Percentiles rank a stretch among this genome's conserved stretches.
These are phyloP conservation scores for Pachydiplax longipennis DNA, from an alignment of 2,888 invertebrate species.

Conservation along the genomic window DNA sequence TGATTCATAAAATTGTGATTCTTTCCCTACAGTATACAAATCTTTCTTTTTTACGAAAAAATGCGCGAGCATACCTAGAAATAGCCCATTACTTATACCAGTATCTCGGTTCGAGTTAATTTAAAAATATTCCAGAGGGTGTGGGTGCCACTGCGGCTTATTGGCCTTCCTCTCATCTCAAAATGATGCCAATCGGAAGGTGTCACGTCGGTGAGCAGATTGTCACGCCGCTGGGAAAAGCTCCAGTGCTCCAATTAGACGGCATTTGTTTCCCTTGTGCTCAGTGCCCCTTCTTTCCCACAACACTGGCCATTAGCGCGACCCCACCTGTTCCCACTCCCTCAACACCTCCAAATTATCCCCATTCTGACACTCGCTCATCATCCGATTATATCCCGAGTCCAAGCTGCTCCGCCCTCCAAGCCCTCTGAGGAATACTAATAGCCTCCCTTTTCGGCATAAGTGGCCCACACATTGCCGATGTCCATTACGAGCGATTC, in stretches of 20 bases:
- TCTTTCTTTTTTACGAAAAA: too few species aligned
- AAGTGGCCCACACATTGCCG: not conserved
- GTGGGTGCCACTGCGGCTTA: not conserved
- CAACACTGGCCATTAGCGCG: not conserved
- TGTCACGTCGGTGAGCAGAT: conserved; percentile 9
- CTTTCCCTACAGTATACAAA: too few species aligned
- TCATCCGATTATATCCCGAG: conserved; percentile 34
- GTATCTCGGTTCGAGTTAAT: not conserved
- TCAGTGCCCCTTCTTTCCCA: not conserved
- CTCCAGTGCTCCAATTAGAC: conserved; percentile 19
- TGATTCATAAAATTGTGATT: too few species aligned
- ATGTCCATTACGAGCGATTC: not conserved
- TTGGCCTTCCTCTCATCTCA: not conserved
- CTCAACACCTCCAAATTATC: conserved; percentile 32
- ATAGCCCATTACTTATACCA: not conserved
- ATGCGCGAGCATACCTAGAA: too few species aligned
- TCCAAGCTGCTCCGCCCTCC: not conserved
- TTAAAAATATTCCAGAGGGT: not conserved
- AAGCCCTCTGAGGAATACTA: not conserved
- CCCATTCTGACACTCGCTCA: conserved; percentile 33
- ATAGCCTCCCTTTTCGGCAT: not conserved
- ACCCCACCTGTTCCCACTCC: not conserved
- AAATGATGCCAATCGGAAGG: conserved; percentile 31
- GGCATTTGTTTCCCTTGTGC: conserved; percentile 34
- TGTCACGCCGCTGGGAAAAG: not conserved